phyloP scores from a whole-genome alignment of 2,888 invertebrate genomes.

The Busseola fusca region DNA sequence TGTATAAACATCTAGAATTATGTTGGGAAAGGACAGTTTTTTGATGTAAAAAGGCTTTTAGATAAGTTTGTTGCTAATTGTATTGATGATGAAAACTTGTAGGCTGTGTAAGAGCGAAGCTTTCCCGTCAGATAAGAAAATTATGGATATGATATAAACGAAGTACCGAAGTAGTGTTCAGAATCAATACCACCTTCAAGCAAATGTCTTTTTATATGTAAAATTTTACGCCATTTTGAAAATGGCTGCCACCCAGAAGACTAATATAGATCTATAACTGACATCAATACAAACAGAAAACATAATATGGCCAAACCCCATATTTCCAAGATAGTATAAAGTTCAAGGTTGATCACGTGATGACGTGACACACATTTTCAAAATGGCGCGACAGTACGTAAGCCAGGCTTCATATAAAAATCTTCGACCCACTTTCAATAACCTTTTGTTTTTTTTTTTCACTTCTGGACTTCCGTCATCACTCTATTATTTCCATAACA shows the following conservation, averaged over 20 bases:
- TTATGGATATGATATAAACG: no score
- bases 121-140: neutral
- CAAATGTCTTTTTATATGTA: neutral
- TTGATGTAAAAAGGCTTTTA: slow-evolving; percentile 13
- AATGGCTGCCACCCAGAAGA: neutral
- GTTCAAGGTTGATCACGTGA: neutral
- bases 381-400: neutral
- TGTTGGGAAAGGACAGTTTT: slow-evolving; percentile 4
- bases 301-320: neutral
- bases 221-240: neutral
- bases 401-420: no score
- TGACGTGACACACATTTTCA: neutral
- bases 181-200: neutral
- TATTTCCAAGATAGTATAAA: neutral
- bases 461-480: neutral
- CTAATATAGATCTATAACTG: neutral
- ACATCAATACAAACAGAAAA: neutral
- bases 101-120: neutral
- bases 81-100: neutral
- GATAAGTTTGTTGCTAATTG: slow-evolving; percentile 21
- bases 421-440: no score
- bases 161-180: neutral
- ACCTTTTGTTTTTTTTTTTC: no score
- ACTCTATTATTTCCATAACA: neutral
- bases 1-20: slow-evolving; percentile 35